Base-by-base conservation (phyloP, 1,140 invertebrate genomes). In the Pomacea maculata region DNA sequence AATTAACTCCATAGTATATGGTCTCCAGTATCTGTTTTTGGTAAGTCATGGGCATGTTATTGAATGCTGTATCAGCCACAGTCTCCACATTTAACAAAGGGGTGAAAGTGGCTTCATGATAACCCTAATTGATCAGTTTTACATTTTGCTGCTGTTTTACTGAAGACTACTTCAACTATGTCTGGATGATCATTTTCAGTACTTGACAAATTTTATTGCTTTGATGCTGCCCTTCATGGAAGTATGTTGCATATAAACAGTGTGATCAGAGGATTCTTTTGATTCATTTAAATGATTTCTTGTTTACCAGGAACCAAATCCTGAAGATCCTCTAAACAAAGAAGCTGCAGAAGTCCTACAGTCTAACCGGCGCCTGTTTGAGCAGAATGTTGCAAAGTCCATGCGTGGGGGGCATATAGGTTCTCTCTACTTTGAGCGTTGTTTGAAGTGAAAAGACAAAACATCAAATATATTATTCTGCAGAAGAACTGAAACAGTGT, bases 291-390 rank as follows among this genome's bases (percentile, higher is more conserved):
- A 80, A 45, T 21, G 57, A 11, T 78, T 75, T 54, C 70, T 74
- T 77, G 52, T 72, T 82, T 80, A 83, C 29, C 83, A 97, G 96
- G 98, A 99, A 93, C 98, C 98, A 72, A 99, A 99, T 93, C 97
- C 98, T 21, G 98, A 99, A 93, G 98, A 99, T 93, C 98, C 98
- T 54, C 91, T 99, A 79, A 99, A 99, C 91, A 99, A 99, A 93
- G 98, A 99, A 92, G 98, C 98, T n/a, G 98, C 98, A 34, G 97
- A 99, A 91, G 97, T 99, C 61, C 93, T 99, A 79, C 97, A 98
- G 90, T 97, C 95, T 88, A 99, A 99, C 91, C 93, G 96, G 91
- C 94, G 97, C 87, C 92, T 97, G 79, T 99, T 99, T 91, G 98
- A 99, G 91, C 96, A 97, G 88, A 99, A 99, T 92, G 98, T 99